Evolutionary conservation across 2,113 vertebrate species (phyloP), one percentile per base, ranked within the genome.

Genomic region (Dromaius novaehollandiae): DNA sequence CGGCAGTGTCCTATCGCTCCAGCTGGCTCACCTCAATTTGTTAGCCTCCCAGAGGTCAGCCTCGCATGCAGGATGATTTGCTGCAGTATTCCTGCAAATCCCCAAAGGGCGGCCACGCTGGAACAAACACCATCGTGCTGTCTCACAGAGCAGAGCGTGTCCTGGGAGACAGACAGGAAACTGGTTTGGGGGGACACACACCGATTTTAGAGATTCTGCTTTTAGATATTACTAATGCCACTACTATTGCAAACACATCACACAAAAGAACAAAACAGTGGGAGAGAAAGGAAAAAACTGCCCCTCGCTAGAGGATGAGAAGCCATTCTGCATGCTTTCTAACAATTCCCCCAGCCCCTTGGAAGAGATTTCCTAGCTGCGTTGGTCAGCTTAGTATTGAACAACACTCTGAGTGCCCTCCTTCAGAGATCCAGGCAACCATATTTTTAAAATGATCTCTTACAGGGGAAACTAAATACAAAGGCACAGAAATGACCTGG

Each of bases 1-100:
- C 82, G 24, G 93, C 87, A 53, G 74, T 95, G 89, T 97, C 97
- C 97, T 96, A 75, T 48, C 61, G 65, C 96, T 97, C 95, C 95
- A 91, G 96, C 96, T 88, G 95, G 92, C 96, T 98, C 97, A 96
- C 96, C 96, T 97, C 97, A 96, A 97, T 97, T 96, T 97, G 96
- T 95, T 85, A 95, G 97, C 95, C 76, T 96, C 97, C 96, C 95
- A 88, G 96, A 97, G 96, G 97, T 97, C 97, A 96, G 91, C 87
- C 90, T 84, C 93, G 89, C 92, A 93, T 92, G 91, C 91, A 82
- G 89, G 94, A 96, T 96, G 95, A 95, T 97, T 96, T 97, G 91
- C 97, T 97, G 97, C 97, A 96, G 91, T 91, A 46, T 86, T 96
- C 86, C 96, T 79, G 90, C 95, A 96, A 95, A 96, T 93, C 92